These are phyloP conservation scores for Glaucidium brasilianum DNA, from an alignment of 2,113 vertebrate genomes.

Conservation along the genomic window DNA sequence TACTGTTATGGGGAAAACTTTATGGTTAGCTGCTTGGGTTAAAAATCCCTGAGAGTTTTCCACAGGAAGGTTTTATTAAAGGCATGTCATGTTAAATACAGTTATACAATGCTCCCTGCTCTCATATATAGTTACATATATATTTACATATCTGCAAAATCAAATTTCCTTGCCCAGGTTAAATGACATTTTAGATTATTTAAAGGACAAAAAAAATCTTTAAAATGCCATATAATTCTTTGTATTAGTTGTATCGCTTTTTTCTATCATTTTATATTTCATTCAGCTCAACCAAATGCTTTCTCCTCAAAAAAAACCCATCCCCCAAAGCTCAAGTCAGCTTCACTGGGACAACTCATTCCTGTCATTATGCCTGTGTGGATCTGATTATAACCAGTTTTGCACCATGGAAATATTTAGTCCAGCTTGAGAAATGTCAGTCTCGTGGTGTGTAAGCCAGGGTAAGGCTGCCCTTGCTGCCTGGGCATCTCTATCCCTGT, in stretches of 20 bases:
- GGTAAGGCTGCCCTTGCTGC: neutral
- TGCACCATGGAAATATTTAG: neutral
- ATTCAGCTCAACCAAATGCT: neutral
- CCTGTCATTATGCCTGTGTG: neutral
- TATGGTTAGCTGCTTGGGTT: constrained; percentile 3
- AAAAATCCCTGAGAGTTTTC: constrained; percentile 28
- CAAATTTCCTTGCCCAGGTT: neutral
- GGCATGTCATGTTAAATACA: neutral
- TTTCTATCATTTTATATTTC: neutral
- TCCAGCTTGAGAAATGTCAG: neutral
- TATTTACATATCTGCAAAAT: constrained; percentile 12
- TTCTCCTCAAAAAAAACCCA: neutral
- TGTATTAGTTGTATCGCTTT: neutral
- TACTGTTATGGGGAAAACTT: constrained; percentile 6
- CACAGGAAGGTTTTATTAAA: constrained; percentile 7
- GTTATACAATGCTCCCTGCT: neutral
- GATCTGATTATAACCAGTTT: neutral
- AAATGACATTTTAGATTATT: neutral
- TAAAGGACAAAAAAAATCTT: neutral
- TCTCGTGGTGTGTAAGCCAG: neutral
- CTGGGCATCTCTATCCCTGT: fast-evolving
- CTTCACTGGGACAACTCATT: neutral
- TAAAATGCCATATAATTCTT: neutral
- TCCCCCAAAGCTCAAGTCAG: neutral
- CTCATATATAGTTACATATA: neutral